Evolutionary conservation across 2,797 vertebrate genomes (phyloP).

Genomic region (Eidolon dupreanum): DNA sequence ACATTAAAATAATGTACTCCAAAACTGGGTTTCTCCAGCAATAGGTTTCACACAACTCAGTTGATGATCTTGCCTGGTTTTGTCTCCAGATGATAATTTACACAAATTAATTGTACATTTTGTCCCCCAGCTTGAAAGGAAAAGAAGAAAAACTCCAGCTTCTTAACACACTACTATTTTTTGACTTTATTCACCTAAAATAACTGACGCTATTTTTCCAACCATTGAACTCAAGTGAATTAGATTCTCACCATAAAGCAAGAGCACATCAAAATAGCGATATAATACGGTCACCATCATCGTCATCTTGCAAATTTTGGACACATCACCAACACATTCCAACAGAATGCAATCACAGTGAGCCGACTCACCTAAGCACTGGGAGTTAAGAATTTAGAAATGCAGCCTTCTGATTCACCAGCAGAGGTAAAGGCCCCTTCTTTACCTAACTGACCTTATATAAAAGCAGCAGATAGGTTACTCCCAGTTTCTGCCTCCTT

Average conservation of each 20-base stretch:
- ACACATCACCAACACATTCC: constrained; percentile 77
- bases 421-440: constrained; percentile 68
- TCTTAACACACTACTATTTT: neutral
- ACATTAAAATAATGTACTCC: neutral
- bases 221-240: constrained; percentile 62
- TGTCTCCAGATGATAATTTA: neutral
- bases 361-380: constrained; percentile 71
- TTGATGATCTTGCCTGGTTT: neutral
- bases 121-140: neutral
- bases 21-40: neutral
- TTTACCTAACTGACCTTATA: constrained; percentile 74
- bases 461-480: constrained; percentile 64
- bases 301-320: constrained; percentile 62
- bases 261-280: constrained; percentile 50
- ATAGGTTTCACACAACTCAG: neutral
- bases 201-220: neutral
- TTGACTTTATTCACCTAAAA: neutral
- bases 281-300: neutral
- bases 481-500: constrained; percentile 76
- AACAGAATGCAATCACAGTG: constrained; percentile 51
- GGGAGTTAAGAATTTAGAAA: constrained; percentile 24
- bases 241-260: constrained; percentile 74
- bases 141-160: neutral
- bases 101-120: neutral
- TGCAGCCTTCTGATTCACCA: constrained; percentile 49